Evolutionary conservation across 64 coral and sea anemone species (phyloP).

Genomic region (Trachythela sp.): DNA sequence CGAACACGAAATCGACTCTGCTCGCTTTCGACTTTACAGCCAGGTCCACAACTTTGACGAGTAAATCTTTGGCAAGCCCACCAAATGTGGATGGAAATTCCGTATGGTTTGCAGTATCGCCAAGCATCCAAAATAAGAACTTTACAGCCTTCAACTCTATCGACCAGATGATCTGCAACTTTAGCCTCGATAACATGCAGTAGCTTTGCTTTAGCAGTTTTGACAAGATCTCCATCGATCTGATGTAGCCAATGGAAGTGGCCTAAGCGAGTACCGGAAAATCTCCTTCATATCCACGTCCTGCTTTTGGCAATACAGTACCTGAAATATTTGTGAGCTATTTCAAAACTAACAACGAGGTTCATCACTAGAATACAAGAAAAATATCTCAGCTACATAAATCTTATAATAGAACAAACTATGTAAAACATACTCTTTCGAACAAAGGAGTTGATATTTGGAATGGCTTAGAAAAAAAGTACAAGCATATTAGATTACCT

Average conservation of each 20-base stretch:
- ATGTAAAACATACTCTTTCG: too few relatives aligned
- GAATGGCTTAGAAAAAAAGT: too few relatives aligned
- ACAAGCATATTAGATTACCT: too few relatives aligned
- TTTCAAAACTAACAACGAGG: too few relatives aligned
- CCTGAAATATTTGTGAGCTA: too few relatives aligned
- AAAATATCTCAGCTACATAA: too few relatives aligned
- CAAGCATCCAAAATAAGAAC: not conserved
- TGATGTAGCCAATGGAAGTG: constrained; percentile 29
- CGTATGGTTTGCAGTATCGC: not conserved
- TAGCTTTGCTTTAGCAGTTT: constrained; percentile 8
- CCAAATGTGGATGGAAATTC: not conserved
- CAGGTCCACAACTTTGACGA: not conserved
- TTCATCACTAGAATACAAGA: too few relatives aligned
- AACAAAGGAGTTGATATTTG: too few relatives aligned
- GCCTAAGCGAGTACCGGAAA: constrained; percentile 10
- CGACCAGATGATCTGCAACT: not conserved
- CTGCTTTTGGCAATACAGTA: constrained; percentile 19
- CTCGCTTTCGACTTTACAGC: not conserved
- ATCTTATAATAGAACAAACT: too few relatives aligned
- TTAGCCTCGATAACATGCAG: not conserved
- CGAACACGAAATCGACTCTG: not conserved
- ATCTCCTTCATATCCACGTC: constrained; percentile 28
- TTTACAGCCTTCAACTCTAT: not conserved
- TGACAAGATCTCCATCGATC: constrained; percentile 28
- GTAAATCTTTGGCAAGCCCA: not conserved